These are phyloP conservation scores for Megalonaias nervosa DNA, from an alignment of 1,140 invertebrate genomes.

Conservation along the genomic window DNA sequence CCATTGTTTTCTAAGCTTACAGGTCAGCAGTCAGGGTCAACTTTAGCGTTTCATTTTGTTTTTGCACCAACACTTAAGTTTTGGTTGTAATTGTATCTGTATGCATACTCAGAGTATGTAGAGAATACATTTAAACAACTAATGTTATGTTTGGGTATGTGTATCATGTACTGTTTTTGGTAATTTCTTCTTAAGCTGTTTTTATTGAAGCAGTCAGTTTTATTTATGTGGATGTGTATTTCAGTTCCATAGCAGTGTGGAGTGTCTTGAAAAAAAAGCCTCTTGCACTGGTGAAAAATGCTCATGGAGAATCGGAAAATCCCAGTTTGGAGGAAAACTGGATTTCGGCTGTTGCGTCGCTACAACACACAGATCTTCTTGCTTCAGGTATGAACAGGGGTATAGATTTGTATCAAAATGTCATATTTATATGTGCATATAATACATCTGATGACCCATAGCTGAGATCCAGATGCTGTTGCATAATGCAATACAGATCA, in stretches of 20 bases:
- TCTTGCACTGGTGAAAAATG: constrained; percentile 77
- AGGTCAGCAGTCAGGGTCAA: too few relatives aligned
- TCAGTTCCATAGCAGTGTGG: constrained; percentile 86
- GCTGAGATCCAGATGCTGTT: background rate
- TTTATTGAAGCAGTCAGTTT: too few relatives aligned
- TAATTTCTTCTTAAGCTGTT: too few relatives aligned
- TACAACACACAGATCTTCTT: constrained; percentile 90
- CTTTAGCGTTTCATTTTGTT: too few relatives aligned
- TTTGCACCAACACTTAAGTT: too few relatives aligned
- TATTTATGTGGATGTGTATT: constrained; percentile 2
- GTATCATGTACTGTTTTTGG: too few relatives aligned
- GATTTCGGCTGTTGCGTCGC: constrained; percentile 86
- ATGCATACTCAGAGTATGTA: too few relatives aligned
- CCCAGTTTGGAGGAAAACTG: constrained; percentile 76
- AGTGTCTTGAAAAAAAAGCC: constrained; percentile 93
- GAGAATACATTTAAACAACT: too few relatives aligned
- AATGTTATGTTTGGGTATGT: too few relatives aligned
- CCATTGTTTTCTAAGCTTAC: too few relatives aligned
- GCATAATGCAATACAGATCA: too few relatives aligned
- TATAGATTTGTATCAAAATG: background rate
- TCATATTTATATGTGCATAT: background rate
- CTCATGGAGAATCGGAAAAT: constrained; percentile 78
- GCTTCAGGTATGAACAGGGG: constrained; percentile 80
- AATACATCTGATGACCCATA: background rate
- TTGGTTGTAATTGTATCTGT: too few relatives aligned